These are phyloP conservation scores for Phymastichus coffea DNA, from an alignment of 1,140 invertebrate genomes.

Conservation along the genomic window DNA sequence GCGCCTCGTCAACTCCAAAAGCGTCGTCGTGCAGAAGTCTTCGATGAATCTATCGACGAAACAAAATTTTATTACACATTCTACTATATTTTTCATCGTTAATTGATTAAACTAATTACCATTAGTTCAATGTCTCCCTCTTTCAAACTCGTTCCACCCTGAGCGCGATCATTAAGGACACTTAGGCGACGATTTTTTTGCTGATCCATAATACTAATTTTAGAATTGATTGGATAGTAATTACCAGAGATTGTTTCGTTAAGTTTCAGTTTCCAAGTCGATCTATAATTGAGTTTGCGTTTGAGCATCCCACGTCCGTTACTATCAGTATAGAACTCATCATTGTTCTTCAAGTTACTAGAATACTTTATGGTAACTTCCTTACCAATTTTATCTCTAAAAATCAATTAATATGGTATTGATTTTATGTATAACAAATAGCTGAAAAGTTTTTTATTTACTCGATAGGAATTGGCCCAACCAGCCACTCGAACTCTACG, in stretches of 20 bases:
- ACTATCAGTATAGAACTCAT: no score
- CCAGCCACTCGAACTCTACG: no score
- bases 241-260: constrained; percentile 80
- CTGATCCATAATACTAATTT: constrained; percentile 70
- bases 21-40: constrained; percentile 84
- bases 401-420: constrained; percentile 19
- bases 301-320: no score
- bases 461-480: constrained; percentile 88
- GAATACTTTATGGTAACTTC: constrained; percentile 78
- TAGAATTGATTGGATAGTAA: constrained; percentile 89
- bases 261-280: constrained; percentile 70
- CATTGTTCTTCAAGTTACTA: constrained; percentile 64
- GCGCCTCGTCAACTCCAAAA: constrained; percentile 88
- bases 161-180: constrained; percentile 82
- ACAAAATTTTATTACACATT: not conserved
- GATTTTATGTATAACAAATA: constrained; percentile 1
- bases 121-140: constrained; percentile 80
- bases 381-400: constrained; percentile 72
- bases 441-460: constrained; percentile 47
- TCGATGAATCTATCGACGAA: constrained; percentile 82
- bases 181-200: constrained; percentile 58
- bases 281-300: constrained; percentile 69
- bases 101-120: constrained; percentile 60
- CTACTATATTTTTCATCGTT: constrained; percentile 26
- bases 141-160: constrained; percentile 79